Evolutionary conservation across 2,888 invertebrate genomes (phyloP), one percentile per base, ranked within the genome.

Genomic region (Choristoneura rosaceana): DNA sequence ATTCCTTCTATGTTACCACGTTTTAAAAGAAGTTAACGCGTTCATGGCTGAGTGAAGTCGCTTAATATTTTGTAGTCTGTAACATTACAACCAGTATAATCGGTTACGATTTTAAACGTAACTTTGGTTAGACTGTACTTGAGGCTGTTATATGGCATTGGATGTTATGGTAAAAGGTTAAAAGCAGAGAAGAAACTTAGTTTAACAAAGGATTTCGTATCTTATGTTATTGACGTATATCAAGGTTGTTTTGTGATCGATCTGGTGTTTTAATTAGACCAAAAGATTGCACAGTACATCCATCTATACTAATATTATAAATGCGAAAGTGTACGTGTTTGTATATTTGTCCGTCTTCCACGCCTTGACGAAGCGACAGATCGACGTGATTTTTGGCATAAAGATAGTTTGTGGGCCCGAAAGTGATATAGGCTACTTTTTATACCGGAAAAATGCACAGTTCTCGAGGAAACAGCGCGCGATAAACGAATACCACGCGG

Each of bases 31-130:
- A 47, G 15, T 15, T 47, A 47, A 14, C 47, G 47, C n/a, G 12
- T 47, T 47, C n/a, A 47, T 8, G 47, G n/a, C 5, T 47, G n/a
- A 45, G 33, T 67, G 33, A 33, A 12, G 45, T 43, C 45, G 58
- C 58, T 58, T 38, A 17, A 3, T 43, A 55, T 55, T 14, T 55
- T 55, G 25, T 55, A 25, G 25, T 25, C 25, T 55, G 25, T 25
- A 17, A 0, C 17, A 55, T 12, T 55, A 52, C 52, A 7, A 52
- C 15, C 17, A 25, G 9, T 25, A 25, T 9, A 10, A 9, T 45
- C 61, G n/a, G 61, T 62, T 69, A 69, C 52, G 41, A 52, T 38
- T 63, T 52, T 12, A 34, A 34, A 64, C 58, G 47, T 59, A 45
- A 43, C 43, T 43, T 43, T 12, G 10, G 12, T 12, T 12, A 10